Evolutionary conservation across 2,113 vertebrate species (phyloP).

Genomic region (Stomatorhinus ivindoensis): DNA sequence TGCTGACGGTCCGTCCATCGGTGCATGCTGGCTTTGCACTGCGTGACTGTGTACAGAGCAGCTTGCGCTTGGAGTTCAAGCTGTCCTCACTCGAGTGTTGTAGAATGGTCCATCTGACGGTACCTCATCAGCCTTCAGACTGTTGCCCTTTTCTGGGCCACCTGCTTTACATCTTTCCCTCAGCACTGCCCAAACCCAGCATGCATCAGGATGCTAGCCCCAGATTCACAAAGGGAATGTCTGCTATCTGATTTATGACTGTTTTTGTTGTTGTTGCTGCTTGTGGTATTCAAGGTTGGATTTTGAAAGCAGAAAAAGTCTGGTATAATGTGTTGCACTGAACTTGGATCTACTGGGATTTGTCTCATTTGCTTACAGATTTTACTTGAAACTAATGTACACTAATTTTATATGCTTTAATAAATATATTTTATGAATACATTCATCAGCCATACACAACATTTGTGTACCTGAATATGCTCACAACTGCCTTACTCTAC

Average conservation of each 20-base stretch:
- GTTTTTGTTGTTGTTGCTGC: not conserved
- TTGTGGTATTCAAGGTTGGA: not conserved
- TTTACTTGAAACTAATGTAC: not conserved
- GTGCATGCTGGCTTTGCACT: not conserved
- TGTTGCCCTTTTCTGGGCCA: conserved; percentile 7
- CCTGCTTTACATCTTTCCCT: conserved; percentile 3
- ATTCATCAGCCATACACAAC: not conserved
- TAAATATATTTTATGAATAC: not conserved
- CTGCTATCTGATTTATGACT: not conserved
- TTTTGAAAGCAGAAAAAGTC: not conserved
- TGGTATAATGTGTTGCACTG: not conserved
- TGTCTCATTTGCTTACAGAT: not conserved
- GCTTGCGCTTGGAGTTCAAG: conserved; percentile 2
- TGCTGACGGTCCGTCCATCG: not conserved
- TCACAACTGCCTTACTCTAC: not conserved
- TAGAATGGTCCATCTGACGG: not conserved
- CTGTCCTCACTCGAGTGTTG: not conserved
- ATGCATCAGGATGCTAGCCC: not conserved
- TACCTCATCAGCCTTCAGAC: not conserved
- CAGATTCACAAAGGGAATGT: not conserved
- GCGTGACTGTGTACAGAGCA: conserved; percentile 11
- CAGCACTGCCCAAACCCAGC: not conserved
- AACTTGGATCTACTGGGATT: not conserved
- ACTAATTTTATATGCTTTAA: not conserved
- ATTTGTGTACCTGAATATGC: not conserved